Percentiles rank a stretch among this genome's conserved stretches.
phyloP scores from a whole-genome alignment of 2,797 vertebrate genomes.

The Myoxocephalus aenaeus region DNA sequence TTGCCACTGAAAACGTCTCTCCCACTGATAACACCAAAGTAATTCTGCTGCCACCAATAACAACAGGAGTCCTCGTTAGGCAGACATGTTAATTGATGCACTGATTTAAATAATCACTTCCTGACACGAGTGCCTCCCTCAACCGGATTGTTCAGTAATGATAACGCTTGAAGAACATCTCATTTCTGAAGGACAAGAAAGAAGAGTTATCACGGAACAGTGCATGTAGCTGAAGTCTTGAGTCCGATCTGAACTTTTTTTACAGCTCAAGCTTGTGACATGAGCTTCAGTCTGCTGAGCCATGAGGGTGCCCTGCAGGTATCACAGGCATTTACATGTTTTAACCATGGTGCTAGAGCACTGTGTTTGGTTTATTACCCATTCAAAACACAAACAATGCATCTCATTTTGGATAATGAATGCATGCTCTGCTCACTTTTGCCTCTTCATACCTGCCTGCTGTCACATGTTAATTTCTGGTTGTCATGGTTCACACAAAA shows the following conservation, averaged over 20 bases:
- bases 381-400: not conserved
- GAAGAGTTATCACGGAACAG: not conserved
- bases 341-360: not conserved
- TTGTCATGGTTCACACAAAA: constrained; percentile 1
- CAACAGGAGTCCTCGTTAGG: constrained; percentile 68
- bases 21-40: constrained; percentile 56
- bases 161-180: constrained; percentile 48
- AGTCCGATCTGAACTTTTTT: constrained; percentile 1
- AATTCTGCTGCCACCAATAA: constrained; percentile 71
- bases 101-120: constrained; percentile 76
- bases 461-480: constrained; percentile 1
- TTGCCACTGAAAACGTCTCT: constrained; percentile 47
- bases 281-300: constrained; percentile 4
- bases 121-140: constrained; percentile 63
- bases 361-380: not conserved
- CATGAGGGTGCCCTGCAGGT: not conserved
- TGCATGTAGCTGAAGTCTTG: not conserved
- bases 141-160: constrained; percentile 50
- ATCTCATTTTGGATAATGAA: constrained; percentile 19
- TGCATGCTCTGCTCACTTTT: not conserved
- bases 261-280: not conserved
- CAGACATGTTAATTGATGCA: constrained; percentile 68
- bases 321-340: constrained; percentile 18
- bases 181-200: constrained; percentile 12
- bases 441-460: not conserved